Conservation (phyloP, 2,113 vertebrate genomes). For the Bettongia penicillata region DNA sequence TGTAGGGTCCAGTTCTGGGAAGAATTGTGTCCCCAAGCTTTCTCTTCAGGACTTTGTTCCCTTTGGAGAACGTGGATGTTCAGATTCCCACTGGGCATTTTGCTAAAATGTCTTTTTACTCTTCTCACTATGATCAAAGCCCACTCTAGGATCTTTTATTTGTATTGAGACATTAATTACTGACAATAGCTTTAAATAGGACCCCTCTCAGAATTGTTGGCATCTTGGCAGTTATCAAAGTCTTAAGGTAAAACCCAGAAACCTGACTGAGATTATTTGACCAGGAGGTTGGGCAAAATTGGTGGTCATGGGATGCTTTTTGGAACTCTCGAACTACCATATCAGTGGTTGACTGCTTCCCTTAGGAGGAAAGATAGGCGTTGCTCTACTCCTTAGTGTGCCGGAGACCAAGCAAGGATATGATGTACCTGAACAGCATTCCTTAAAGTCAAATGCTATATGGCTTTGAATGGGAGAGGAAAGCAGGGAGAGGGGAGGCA, state of each 20-base stretch:
- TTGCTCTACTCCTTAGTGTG: background rate
- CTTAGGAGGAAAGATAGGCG: background rate
- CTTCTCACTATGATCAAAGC: background rate
- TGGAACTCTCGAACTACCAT: background rate
- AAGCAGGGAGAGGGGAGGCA: background rate
- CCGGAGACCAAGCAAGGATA: background rate
- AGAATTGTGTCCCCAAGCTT: background rate
- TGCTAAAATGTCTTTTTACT: background rate
- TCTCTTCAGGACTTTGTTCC: background rate
- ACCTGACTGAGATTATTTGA: background rate
- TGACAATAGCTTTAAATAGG: background rate
- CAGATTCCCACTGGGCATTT: background rate
- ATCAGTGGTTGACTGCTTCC: background rate
- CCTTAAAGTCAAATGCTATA: background rate
- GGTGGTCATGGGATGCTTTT: background rate
- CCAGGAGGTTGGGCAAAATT: background rate
- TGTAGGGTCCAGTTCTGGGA: background rate
- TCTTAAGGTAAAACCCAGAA: background rate
- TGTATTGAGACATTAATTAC: background rate
- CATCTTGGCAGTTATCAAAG: background rate
- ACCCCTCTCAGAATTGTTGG: background rate
- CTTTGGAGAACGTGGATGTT: background rate
- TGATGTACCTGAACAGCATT: background rate
- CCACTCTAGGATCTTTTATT: background rate
- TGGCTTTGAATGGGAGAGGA: background rate